Percentiles rank a stretch among this genome's conserved stretches.
These are phyloP conservation scores for Carassius auratus DNA, from an alignment of 2,113 vertebrate species.

Conservation along the genomic window DNA sequence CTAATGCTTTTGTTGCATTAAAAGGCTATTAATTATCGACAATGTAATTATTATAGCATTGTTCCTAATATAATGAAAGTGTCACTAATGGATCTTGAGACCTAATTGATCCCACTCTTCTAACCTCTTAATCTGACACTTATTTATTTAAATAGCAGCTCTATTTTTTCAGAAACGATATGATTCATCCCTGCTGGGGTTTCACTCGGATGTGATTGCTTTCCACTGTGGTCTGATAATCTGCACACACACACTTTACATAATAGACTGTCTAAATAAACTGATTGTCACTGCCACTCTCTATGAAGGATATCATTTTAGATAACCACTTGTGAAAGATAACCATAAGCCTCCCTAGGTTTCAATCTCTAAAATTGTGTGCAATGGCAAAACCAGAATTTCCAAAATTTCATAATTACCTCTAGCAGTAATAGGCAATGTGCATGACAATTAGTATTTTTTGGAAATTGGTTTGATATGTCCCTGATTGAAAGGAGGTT, in stretches of 20 bases:
- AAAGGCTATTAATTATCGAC: conserved; percentile 70
- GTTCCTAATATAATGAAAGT: conserved; percentile 70
- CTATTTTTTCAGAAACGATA: conserved; percentile 61
- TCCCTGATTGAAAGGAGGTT: neutral
- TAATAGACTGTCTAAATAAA: neutral
- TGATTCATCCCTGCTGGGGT: neutral
- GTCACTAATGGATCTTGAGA: conserved; percentile 74
- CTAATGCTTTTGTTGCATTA: conserved; percentile 66
- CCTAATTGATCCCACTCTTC: conserved; percentile 71
- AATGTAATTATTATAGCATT: conserved; percentile 73
- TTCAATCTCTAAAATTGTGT: neutral
- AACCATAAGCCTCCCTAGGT: neutral
- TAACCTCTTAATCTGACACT: conserved; percentile 67
- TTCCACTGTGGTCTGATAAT: conserved; percentile 65
- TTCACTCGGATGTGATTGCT: conserved; percentile 50
- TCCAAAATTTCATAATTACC: conserved; percentile 14
- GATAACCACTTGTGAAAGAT: conserved; percentile 1
- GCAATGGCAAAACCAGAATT: neutral
- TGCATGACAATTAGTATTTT: neutral
- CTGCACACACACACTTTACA: conserved; percentile 27
- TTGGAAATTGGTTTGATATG: neutral
- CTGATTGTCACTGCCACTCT: neutral
- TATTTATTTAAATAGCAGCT: conserved; percentile 46
- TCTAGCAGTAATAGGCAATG: conserved; percentile 6
- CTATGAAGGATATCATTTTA: neutral